These are phyloP conservation scores for Chamaetylas fuelleborni DNA, from an alignment of 2,113 vertebrate genomes.

Conservation along the genomic window DNA sequence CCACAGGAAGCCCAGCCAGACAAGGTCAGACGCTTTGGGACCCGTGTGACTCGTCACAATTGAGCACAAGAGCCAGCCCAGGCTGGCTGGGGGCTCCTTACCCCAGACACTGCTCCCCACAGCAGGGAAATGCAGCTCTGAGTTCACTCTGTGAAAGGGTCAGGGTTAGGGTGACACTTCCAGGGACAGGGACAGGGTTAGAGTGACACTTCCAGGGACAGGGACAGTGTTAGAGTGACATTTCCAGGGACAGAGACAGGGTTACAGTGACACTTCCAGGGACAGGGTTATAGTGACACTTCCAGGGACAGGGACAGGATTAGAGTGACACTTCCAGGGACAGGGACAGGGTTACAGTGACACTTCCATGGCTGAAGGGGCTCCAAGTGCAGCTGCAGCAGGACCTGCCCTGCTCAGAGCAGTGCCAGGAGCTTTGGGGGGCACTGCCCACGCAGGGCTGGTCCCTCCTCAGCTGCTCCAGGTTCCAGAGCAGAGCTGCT, in stretches of 20 bases:
- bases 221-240: too few relatives aligned
- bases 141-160: background rate
- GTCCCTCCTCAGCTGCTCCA: background rate
- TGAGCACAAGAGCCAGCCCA: background rate
- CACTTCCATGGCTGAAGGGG: background rate
- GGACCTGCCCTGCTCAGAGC: background rate
- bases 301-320: too few relatives aligned
- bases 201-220: background rate
- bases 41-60: background rate
- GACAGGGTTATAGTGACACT: too few relatives aligned
- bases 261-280: too few relatives aligned
- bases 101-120: accelerated
- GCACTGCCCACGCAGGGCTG: background rate
- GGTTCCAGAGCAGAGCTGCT: accelerated
- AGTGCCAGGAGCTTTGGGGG: background rate
- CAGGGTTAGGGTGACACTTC: too few relatives aligned
- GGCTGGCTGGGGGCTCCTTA: background rate
- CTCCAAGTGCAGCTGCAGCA: background rate
- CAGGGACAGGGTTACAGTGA: too few relatives aligned
- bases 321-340: too few relatives aligned
- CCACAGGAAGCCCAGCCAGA: background rate
- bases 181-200: too few relatives aligned
- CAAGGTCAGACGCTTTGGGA: background rate
- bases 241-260: too few relatives aligned
- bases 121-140: accelerated